A percentile compares a stretch with the other conserved stretches of the same genome.
Evolutionary conservation across 2,888 invertebrate genomes (phyloP).

Genomic region (Lutraria lutraria): DNA sequence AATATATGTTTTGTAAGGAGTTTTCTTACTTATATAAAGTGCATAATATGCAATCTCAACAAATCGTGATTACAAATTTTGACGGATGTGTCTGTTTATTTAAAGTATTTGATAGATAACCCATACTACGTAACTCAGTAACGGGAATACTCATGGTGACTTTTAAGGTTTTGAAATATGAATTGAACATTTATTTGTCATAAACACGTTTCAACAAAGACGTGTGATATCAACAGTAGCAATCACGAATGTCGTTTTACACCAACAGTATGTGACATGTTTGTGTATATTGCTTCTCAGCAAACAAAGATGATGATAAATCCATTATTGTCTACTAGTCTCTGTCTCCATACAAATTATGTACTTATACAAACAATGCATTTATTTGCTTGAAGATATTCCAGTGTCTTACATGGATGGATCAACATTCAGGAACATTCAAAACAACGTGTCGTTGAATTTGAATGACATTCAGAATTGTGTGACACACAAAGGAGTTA

Average conservation of each 20-base stretch:
- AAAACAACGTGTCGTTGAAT: neutral
- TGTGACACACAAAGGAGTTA: neutral
- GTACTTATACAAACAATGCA: neutral
- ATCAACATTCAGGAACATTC: neutral
- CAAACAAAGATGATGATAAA: too few relatives aligned
- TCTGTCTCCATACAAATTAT: neutral
- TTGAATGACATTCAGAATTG: neutral
- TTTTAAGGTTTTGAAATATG: too few relatives aligned
- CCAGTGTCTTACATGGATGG: neutral
- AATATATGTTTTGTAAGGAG: too few relatives aligned
- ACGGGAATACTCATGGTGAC: too few relatives aligned
- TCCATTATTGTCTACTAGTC: neutral
- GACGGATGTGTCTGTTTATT: too few relatives aligned
- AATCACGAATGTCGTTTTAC: neutral
- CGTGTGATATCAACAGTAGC: neutral
- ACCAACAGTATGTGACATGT: neutral
- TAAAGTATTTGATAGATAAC: too few relatives aligned
- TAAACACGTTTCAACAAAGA: too few relatives aligned
- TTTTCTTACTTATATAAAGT: too few relatives aligned
- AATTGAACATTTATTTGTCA: too few relatives aligned
- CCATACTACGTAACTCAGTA: too few relatives aligned
- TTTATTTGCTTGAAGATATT: constrained; percentile 1
- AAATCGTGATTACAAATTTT: too few relatives aligned
- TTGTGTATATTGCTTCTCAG: neutral
- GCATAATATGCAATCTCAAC: too few relatives aligned